A percentile compares a stretch with the other conserved stretches of the same genome.
Conservation (phyloP, 2,113 vertebrate species). For the Lynx canadensis region DNA sequence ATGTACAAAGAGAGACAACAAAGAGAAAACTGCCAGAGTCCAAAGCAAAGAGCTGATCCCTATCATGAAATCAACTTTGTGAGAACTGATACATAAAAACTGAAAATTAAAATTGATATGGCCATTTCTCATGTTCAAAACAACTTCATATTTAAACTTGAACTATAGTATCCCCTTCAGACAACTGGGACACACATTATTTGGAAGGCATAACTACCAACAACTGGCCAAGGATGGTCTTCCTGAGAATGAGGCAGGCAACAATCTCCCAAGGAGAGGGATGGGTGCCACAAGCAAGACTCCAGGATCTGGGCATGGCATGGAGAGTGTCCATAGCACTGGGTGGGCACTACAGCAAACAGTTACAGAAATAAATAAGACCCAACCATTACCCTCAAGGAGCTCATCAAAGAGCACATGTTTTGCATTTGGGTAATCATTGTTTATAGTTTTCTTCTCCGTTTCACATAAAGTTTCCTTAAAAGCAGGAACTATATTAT, state of each 20-base stretch:
- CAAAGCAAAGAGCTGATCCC: background rate
- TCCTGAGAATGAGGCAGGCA: background rate
- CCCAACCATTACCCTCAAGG: no score
- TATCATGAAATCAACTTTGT: background rate
- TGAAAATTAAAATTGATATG: background rate
- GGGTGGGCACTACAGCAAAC: background rate
- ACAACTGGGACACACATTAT: background rate
- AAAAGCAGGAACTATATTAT: background rate
- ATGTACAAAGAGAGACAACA: background rate
- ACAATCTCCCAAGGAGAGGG: background rate
- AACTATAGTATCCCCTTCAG: background rate
- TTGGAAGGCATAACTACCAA: background rate
- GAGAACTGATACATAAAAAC: background rate
- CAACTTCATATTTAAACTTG: background rate
- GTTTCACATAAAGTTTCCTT: background rate
- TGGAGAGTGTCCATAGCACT: no score
- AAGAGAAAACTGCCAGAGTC: background rate
- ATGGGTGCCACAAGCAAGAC: accelerated
- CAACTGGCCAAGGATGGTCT: background rate
- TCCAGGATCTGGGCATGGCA: background rate
- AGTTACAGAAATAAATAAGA: background rate
- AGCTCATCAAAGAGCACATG: no score
- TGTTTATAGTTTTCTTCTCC: background rate
- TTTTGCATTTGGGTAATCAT: background rate
- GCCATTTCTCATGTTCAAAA: background rate